phyloP scores from a whole-genome alignment of 2,797 vertebrate species.

The Labeo calbasu region DNA sequence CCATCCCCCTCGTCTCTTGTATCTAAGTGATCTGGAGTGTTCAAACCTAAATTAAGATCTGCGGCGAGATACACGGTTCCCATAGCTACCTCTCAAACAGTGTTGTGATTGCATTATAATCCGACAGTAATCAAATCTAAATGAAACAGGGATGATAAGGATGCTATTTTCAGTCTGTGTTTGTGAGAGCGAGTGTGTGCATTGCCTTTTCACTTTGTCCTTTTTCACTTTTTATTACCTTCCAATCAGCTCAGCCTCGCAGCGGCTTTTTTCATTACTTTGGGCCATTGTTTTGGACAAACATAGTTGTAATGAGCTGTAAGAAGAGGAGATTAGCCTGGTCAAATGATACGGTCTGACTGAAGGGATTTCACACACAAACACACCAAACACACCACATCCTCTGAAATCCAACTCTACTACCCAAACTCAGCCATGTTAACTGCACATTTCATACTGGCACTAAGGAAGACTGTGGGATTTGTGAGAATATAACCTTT shows the following conservation, averaged over 20 bases:
- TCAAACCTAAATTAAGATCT: constrained; percentile 99
- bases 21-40: constrained; percentile 99
- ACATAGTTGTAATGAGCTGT: constrained; percentile 88
- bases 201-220: constrained; percentile 83
- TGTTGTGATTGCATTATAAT: constrained; percentile 99
- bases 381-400: constrained; percentile 45
- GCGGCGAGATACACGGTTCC: constrained; percentile 99
- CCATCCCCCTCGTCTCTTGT: constrained; percentile 91
- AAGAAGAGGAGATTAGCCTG: constrained; percentile 77
- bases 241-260: constrained; percentile 93
- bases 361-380: constrained; percentile 63
- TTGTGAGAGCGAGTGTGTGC: constrained; percentile 58
- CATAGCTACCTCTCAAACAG: constrained; percentile 99
- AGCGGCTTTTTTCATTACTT: constrained; percentile 88
- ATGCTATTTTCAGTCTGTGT: constrained; percentile 88
- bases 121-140: constrained; percentile 99
- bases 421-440: neutral
- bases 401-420: constrained; percentile 33
- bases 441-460: neutral
- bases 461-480: neutral
- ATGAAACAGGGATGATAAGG: constrained; percentile 99
- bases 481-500: constrained; percentile 19
- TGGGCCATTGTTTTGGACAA: constrained; percentile 89
- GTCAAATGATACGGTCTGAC: constrained; percentile 66
- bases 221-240: constrained; percentile 94